These are phyloP conservation scores for Prosapia bicincta DNA, from an alignment of 2,888 invertebrate species.

Conservation along the genomic window DNA sequence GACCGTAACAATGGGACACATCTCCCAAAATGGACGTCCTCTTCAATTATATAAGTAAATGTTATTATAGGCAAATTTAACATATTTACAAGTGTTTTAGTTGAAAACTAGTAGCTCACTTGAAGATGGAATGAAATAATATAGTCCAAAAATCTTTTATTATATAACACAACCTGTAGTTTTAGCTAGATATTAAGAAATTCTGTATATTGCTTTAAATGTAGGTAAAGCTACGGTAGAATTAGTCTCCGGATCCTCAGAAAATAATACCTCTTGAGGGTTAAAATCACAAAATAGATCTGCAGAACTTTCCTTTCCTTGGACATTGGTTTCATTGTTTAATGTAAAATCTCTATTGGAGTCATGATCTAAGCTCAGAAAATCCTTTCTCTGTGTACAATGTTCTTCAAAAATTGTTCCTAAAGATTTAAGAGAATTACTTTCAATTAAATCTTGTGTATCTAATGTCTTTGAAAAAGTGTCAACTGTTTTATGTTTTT, in stretches of 20 bases:
- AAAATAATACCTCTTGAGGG: constrained; percentile 20
- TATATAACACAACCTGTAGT: background rate
- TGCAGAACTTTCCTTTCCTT: constrained; percentile 8
- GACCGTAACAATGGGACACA: too few relatives aligned
- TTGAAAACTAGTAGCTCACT: too few relatives aligned
- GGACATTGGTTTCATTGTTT: background rate
- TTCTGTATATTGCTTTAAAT: background rate
- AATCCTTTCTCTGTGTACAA: constrained; percentile 19
- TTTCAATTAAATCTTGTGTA: constrained; percentile 8
- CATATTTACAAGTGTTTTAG: too few relatives aligned
- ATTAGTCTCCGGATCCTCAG: background rate
- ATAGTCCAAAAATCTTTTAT: background rate
- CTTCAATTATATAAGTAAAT: too few relatives aligned
- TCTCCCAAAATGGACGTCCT: too few relatives aligned
- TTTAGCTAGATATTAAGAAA: background rate
- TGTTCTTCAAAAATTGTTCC: background rate
- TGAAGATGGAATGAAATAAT: too few relatives aligned
- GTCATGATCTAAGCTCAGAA: constrained; percentile 4
- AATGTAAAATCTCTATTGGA: background rate
- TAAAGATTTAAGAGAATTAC: background rate
- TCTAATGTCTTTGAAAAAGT: constrained; percentile 14
- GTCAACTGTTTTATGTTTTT: constrained; percentile 30
- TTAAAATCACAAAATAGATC: constrained; percentile 23
- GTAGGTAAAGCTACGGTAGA: background rate
- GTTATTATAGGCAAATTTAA: too few relatives aligned